Evolutionary conservation across 2,113 vertebrate species (phyloP), one percentile per base, ranked within the genome.

Genomic region (Coracopsis vasa): DNA sequence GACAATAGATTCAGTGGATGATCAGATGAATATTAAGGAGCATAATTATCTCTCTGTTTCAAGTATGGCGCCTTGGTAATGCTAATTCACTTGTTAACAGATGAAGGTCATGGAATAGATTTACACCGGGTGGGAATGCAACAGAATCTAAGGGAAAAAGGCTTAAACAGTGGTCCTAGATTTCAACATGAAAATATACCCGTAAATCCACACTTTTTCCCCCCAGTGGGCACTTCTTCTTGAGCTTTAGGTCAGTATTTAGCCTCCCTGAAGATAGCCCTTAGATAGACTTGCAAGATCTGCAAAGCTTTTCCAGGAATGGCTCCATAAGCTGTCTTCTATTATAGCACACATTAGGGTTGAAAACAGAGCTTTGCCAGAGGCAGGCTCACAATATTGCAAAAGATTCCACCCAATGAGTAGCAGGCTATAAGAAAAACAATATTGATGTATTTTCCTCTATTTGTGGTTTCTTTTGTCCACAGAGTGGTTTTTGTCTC

Each of bases 401-500:
- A 93, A 74, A 54, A 75, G 90, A 71, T 42, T 91, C 81, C 86
- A 17, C 64, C 80, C 93, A 67, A n/a, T 71, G 64, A 90, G 66
- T 67, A 91, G 74, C 82, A 84, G 61, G 41, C 89, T 78, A 31
- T 18, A 64, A 79, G 88, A 85, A 95, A 96, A 97, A 91, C 87
- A 69, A 50, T 69, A 90, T 85, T 6, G 18, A 87, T 93, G 73
- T 35, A 44, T 95, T 95, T 97, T 93, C n/a, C 48, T n/a, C 77
- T 54, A 31, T 64, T 72, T 86, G 93, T 69, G 88, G 94, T 81
- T 94, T 91, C 92, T 37, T 89, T 96, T 89, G 90, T 96, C 89
- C 96, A 42, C 88, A 88, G 85, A 82, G 81, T 90, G 77, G 77
- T 90, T 96, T 95, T 95, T 88, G 92, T 86, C 87, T 96, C 61